These are phyloP conservation scores for Etheostoma nigrum DNA, from an alignment of 2,797 vertebrate species.

Conservation along the genomic window DNA sequence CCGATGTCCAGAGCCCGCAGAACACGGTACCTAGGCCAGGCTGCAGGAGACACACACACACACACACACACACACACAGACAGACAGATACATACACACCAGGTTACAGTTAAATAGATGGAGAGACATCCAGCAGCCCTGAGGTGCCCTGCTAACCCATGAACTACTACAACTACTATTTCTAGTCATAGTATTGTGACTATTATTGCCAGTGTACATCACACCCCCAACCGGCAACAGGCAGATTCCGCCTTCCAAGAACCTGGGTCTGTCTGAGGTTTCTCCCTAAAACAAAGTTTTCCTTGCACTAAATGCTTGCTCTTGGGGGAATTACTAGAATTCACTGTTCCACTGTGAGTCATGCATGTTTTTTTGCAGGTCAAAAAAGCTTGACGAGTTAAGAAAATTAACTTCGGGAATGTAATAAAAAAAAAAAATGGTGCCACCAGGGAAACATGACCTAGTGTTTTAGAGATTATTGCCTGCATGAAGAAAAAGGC, in stretches of 20 bases:
- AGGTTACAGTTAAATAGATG: slow-evolving; percentile 13
- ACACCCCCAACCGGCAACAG: no score
- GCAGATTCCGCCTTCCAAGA: no score
- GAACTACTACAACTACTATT: no score
- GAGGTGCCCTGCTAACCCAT: no score
- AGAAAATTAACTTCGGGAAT: slow-evolving; percentile 4
- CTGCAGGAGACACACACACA: slow-evolving; percentile 71
- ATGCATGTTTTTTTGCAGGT: slow-evolving; percentile 26
- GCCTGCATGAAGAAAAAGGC: slow-evolving; percentile 21
- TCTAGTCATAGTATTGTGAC: no score
- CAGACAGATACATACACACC: background rate
- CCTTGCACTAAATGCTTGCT: no score
- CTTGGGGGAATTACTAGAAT: no score
- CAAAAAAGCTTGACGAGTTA: slow-evolving; percentile 10
- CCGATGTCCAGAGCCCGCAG: slow-evolving; percentile 90
- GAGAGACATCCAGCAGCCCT: background rate
- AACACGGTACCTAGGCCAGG: slow-evolving; percentile 93
- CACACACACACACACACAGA: no score
- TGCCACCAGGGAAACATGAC: slow-evolving; percentile 29
- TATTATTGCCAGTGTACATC: no score
- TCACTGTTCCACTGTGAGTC: background rate
- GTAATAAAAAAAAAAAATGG: slow-evolving; percentile 26
- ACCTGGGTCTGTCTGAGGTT: no score
- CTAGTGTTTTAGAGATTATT: slow-evolving; percentile 15
- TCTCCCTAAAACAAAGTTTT: no score